Percentiles rank a stretch among this genome's conserved stretches.
Evolutionary conservation across 2,113 vertebrate genomes (phyloP).

Genomic region (Alces alces): DNA sequence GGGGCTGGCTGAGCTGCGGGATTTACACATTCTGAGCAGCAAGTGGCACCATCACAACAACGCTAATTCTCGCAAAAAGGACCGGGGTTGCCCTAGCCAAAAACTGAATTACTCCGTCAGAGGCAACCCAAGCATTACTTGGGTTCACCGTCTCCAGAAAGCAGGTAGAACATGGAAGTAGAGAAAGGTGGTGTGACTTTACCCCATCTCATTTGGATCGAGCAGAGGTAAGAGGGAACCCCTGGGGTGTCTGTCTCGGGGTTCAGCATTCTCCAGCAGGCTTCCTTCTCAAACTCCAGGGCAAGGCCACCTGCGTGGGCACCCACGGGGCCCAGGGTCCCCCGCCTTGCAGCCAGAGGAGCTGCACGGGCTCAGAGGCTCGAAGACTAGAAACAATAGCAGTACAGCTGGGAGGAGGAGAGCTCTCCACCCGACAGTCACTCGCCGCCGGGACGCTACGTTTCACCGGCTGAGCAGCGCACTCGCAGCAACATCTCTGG

Average conservation of each 20-base stretch:
- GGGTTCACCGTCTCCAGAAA: neutral
- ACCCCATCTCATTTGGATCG: neutral
- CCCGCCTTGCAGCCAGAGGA: too few species aligned
- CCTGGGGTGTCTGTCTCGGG: neutral
- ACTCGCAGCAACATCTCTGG: accelerated
- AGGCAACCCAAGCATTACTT: neutral
- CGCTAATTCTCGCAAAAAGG: neutral
- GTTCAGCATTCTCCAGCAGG: neutral
- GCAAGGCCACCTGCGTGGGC: neutral
- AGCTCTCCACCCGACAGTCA: neutral
- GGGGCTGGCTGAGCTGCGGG: neutral
- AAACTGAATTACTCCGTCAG: neutral
- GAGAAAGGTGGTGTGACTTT: neutral
- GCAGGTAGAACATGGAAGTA: neutral
- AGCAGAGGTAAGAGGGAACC: neutral
- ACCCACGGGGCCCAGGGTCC: accelerated
- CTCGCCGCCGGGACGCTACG: neutral
- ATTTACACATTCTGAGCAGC: neutral
- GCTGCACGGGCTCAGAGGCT: neutral
- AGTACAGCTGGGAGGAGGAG: neutral
- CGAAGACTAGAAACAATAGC: neutral
- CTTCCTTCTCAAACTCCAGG: neutral
- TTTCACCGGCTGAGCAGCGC: accelerated
- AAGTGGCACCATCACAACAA: neutral
- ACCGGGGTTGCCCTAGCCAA: neutral